Evolutionary conservation across 2,888 invertebrate species (phyloP).

Genomic region (Carterocephalus palaemon): DNA sequence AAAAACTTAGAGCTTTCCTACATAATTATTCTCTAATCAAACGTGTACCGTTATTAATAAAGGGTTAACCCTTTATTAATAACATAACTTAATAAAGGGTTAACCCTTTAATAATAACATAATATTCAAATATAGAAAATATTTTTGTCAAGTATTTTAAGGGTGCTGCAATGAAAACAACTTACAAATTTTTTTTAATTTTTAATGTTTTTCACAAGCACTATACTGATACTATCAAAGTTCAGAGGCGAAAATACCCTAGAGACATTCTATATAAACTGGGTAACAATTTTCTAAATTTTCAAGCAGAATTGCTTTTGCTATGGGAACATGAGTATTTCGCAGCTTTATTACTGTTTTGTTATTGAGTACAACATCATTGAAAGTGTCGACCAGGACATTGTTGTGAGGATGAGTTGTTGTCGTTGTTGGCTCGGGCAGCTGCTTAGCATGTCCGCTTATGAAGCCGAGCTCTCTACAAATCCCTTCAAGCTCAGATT

Average conservation of each 20-base stretch:
- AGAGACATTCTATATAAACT: slow-evolving; percentile 72
- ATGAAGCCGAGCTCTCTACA: slow-evolving; percentile 81
- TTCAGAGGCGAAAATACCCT: too few relatives aligned
- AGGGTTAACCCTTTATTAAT: too few relatives aligned
- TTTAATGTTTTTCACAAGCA: too few relatives aligned
- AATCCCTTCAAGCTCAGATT: slow-evolving; percentile 75
- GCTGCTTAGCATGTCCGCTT: slow-evolving; percentile 73
- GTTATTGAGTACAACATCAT: slow-evolving; percentile 59
- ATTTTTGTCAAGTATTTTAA: too few relatives aligned
- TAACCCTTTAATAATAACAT: not conserved
- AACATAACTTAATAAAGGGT: not conserved
- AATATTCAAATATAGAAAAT: too few relatives aligned
- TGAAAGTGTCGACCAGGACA: slow-evolving; percentile 54
- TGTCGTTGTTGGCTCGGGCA: slow-evolving; percentile 42
- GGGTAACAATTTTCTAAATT: slow-evolving; percentile 57
- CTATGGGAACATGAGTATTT: slow-evolving; percentile 57
- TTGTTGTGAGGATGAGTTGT: slow-evolving; percentile 47
- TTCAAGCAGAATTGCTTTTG: slow-evolving; percentile 48
- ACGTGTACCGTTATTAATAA: too few relatives aligned
- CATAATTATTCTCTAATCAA: too few relatives aligned
- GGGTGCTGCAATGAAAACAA: too few relatives aligned
- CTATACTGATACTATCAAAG: too few relatives aligned
- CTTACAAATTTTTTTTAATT: too few relatives aligned
- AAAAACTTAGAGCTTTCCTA: too few relatives aligned
- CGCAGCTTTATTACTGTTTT: slow-evolving; percentile 60